Evolutionary conservation across 2,888 invertebrate genomes (phyloP).

Genomic region (Iphiclides podalirius): DNA sequence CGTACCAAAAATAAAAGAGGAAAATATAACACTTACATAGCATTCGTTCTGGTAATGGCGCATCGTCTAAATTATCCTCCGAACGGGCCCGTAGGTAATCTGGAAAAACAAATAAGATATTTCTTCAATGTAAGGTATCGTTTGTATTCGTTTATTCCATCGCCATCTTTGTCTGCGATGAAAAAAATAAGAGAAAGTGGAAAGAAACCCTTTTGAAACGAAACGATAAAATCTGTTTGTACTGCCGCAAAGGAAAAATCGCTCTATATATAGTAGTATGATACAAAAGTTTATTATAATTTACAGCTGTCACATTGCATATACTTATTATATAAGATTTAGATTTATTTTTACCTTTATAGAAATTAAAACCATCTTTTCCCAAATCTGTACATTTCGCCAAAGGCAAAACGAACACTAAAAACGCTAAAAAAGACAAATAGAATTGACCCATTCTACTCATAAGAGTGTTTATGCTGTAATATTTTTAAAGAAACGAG

Average conservation of each 20-base stretch:
- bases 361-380: constrained; percentile 69
- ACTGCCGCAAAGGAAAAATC: background rate
- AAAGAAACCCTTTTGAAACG: no score
- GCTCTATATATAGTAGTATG: background rate
- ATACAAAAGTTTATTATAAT: background rate
- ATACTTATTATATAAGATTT: no score
- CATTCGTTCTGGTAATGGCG: constrained; percentile 47
- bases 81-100: constrained; percentile 62
- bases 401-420: constrained; percentile 21
- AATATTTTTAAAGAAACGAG: constrained; percentile 1
- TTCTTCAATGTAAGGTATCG: background rate
- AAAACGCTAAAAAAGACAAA: constrained; percentile 13
- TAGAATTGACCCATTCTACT: constrained; percentile 13
- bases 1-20: background rate
- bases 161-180: no score
- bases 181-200: no score
- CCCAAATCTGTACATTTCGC: constrained; percentile 51
- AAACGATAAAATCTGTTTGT: no score
- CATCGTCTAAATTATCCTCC: constrained; percentile 51
- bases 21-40: constrained; percentile 50
- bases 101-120: constrained; percentile 32
- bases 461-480: background rate
- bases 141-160: no score
- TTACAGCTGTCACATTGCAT: no score
- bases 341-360: constrained; percentile 58